Evolutionary conservation across 2,113 vertebrate genomes (phyloP).

Genomic region (Archilochus colubris): DNA sequence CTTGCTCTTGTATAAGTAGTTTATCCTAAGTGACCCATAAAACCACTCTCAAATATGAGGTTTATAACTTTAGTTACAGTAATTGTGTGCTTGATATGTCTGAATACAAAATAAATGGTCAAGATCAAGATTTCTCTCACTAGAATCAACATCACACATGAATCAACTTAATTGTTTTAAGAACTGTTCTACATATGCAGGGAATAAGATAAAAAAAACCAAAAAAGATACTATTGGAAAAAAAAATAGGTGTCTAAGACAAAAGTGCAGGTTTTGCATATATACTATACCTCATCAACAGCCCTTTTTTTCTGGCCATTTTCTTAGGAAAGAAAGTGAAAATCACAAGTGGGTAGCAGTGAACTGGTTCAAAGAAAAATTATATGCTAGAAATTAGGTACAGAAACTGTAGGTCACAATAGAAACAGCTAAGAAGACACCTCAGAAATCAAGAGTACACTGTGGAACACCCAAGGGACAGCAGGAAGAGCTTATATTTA

Average conservation of each 20-base stretch:
- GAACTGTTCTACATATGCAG: background rate
- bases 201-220: background rate
- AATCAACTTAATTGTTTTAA: background rate
- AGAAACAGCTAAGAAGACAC: conserved; percentile 48
- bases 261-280: background rate
- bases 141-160: background rate
- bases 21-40: conserved; percentile 88
- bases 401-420: conserved; percentile 29
- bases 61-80: conserved; percentile 78
- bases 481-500: conserved; percentile 54
- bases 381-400: background rate
- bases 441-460: conserved; percentile 34
- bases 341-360: background rate
- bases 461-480: conserved; percentile 50
- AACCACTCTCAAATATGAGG: conserved; percentile 77
- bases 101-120: conserved; percentile 79
- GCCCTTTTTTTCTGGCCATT: background rate
- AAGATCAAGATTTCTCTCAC: conserved; percentile 6
- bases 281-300: background rate
- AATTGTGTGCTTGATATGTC: conserved; percentile 79
- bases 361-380: background rate
- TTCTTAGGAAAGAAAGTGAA: background rate
- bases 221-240: background rate
- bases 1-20: conserved; percentile 77
- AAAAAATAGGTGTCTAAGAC: background rate